A percentile compares a stretch with the other conserved stretches of the same genome.
Conservation (phyloP, 2,113 vertebrate genomes). For the Apaloderma vittatum region DNA sequence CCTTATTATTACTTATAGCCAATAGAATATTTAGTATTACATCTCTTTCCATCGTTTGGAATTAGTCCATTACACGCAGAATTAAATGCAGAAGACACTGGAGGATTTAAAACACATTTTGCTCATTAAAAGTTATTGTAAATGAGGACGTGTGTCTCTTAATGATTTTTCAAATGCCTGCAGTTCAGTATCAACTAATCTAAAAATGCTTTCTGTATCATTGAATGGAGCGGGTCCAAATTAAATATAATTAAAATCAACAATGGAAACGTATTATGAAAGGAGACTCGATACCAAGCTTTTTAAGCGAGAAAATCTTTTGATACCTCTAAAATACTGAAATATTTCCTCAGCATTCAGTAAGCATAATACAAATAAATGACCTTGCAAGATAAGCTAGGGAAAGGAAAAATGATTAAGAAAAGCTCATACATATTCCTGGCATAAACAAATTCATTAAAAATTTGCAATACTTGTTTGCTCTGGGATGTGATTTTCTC, state of each 20-base stretch:
- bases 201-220: constrained; percentile 64
- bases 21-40: constrained; percentile 46
- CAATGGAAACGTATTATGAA: neutral
- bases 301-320: neutral
- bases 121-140: constrained; percentile 76
- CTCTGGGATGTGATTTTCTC: neutral
- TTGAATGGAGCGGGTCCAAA: constrained; percentile 54
- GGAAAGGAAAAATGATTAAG: neutral
- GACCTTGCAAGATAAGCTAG: neutral
- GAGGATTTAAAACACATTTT: constrained; percentile 76
- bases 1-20: constrained; percentile 45
- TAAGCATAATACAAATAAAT: neutral
- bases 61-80: constrained; percentile 66
- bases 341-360: neutral
- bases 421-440: neutral
- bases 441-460: neutral
- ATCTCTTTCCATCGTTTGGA: constrained; percentile 46
- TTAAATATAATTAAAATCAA: constrained; percentile 55
- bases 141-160: constrained; percentile 64
- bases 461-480: neutral
- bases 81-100: constrained; percentile 68
- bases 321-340: neutral
- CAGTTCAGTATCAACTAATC: constrained; percentile 74
- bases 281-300: neutral
- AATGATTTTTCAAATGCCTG: constrained; percentile 75